A percentile compares a stretch with the other conserved stretches of the same genome.
Conservation (phyloP, 1,140 invertebrate genomes). For the Dinothrombium tinctorium region DNA sequence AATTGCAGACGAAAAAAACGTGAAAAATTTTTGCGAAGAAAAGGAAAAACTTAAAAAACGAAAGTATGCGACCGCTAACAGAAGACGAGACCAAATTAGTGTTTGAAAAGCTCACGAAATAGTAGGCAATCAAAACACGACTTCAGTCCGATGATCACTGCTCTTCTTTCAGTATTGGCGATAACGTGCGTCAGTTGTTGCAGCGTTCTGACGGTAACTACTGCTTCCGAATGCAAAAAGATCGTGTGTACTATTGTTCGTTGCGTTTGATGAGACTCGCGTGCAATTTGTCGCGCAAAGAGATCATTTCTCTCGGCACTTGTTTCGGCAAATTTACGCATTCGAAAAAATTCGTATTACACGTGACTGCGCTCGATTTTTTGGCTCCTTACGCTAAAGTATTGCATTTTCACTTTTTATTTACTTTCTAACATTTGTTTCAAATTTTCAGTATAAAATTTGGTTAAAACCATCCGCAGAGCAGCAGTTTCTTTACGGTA, state of each 20-base stretch:
- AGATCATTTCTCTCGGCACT: conserved; percentile 68
- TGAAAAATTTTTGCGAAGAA: no score
- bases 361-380: conserved; percentile 88
- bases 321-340: conserved; percentile 99
- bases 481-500: conserved; percentile 79
- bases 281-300: conserved; percentile 43
- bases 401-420: conserved; percentile 13
- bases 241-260: conserved; percentile 55
- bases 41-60: no score
- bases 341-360: conserved; percentile 61
- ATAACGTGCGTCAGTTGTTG: conserved; percentile 76
- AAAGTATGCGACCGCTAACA: conserved; percentile 67
- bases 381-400: conserved; percentile 92
- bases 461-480: conserved; percentile 91
- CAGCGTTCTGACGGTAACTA: conserved; percentile 89
- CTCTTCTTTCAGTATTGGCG: conserved; percentile 51
- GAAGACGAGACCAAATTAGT: conserved; percentile 71
- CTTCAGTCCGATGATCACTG: no score
- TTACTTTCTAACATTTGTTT: conserved; percentile 40
- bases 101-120: conserved; percentile 83
- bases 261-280: conserved; percentile 28
- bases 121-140: conserved; percentile 37
- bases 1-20: no score
- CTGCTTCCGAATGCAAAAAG: conserved; percentile 77
- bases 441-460: conserved; percentile 54